Conservation (phyloP, 2,888 invertebrate species). For the Melanchra persicariae region DNA sequence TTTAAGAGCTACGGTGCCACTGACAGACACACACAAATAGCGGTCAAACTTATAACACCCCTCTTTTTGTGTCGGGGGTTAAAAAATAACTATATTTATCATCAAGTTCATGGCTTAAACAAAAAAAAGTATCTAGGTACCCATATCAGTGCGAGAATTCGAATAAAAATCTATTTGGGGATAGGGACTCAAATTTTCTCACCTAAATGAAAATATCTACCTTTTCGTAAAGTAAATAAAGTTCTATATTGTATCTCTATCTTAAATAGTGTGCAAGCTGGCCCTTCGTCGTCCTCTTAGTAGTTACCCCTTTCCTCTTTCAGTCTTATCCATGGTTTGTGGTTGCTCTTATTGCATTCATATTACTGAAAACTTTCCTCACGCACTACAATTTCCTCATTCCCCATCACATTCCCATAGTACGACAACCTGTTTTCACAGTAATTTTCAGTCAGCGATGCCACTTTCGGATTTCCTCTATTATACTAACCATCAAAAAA, state of each 20-base stretch:
- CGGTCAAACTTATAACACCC: too few species aligned
- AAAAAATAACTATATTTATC: neutral
- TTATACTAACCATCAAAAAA: neutral
- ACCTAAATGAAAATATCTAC: neutral
- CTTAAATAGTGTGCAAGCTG: neutral
- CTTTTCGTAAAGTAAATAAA: neutral
- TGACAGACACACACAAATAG: too few species aligned
- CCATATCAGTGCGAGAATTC: neutral
- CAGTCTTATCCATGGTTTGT: neutral
- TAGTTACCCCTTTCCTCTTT: neutral
- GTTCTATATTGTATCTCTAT: neutral
- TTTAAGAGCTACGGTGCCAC: too few species aligned
- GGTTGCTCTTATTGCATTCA: neutral
- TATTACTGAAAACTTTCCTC: neutral
- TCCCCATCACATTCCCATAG: neutral
- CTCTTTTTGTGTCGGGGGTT: too few species aligned
- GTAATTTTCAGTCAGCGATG: neutral
- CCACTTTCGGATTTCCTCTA: neutral
- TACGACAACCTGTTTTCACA: neutral
- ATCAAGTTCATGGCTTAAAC: too few species aligned
- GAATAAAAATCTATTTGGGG: neutral
- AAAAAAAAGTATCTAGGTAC: too few species aligned
- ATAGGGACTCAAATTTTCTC: neutral
- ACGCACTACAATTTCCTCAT: neutral
- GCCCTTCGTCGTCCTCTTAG: neutral